Evolutionary conservation across 2,888 invertebrate species (phyloP), one percentile per base, ranked within the genome.

Genomic region (Sclerodermus sp.): DNA sequence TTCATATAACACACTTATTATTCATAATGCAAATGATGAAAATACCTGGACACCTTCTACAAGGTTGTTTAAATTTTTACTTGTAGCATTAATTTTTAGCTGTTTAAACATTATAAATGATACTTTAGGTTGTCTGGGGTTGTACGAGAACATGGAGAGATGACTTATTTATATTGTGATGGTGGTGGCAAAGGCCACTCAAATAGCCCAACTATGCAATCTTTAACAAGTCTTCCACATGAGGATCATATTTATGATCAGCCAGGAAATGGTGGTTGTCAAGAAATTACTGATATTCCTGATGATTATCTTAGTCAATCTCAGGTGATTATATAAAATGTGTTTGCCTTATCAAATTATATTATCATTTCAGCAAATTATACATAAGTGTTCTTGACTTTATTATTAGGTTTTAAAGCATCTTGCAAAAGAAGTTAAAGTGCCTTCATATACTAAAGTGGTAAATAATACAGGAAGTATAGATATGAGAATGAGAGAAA

Each of bases 251-350:
- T 70, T 41, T 77, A 77, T 42, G 77, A 78, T 45, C 74, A 78
- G 52, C 57, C 68, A 12, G 62, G 64, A 41, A 62, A 66, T 30
- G 67, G 74, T 41, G 75, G 77, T 15, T 78, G 77, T 58, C 83
- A 87, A 79, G 91, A 91, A 80, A 89, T 91, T 66, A 89, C 88
- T 0, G 91, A 90, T 76, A 91, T 91, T 69, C 91, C 91, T 0
- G 90, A 90, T 68, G 91, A 91, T 79, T 91, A 90, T 70, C 81
- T 91, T 13, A 90, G 86, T 76, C 90, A 91, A 69, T 90, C 90
- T 1, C 90, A 90, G 57, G 81, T 80, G 41, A 38, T 32, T 39
- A 30, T 18, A 34, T 8, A 13, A 34, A n/a, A n/a, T 8, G 12
- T 34, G 4, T 8, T 34, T 34, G 8, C 8, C 3, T 44, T 46